Conservation (phyloP, 37 sponge, comb jelly and placozoan genomes). For the Bolinopsis microptera region DNA sequence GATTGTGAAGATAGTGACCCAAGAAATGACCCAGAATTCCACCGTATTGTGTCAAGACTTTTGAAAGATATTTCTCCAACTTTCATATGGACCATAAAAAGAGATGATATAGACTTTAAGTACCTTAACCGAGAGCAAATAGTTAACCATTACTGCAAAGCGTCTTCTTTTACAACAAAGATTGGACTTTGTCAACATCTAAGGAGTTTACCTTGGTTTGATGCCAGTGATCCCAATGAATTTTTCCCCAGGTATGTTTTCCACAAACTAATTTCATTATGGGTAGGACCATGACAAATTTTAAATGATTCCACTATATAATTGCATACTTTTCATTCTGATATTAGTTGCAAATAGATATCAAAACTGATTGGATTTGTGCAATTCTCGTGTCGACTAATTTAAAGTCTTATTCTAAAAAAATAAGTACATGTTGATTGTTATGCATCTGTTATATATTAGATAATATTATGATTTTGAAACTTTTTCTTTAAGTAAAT, state of each 20-base stretch:
- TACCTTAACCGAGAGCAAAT: constrained; percentile 74
- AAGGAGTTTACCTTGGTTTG: constrained; percentile 77
- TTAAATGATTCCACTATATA: too few relatives aligned
- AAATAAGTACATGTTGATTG: background rate
- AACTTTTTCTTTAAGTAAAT: too few relatives aligned
- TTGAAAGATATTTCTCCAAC: constrained; percentile 74
- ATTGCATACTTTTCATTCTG: too few relatives aligned
- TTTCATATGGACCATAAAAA: constrained; percentile 85
- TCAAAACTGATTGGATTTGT: too few relatives aligned
- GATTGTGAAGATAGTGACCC: constrained; percentile 17
- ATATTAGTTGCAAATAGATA: too few relatives aligned
- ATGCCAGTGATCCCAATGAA: constrained; percentile 73
- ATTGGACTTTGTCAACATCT: constrained; percentile 83
- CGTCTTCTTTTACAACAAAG: constrained; percentile 93
- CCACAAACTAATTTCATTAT: too few relatives aligned
- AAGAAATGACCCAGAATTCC: constrained; percentile 41
- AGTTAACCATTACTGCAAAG: constrained; percentile 81
- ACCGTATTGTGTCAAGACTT: constrained; percentile 72
- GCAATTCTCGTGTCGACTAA: too few relatives aligned
- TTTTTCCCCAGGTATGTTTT: constrained; percentile 87
- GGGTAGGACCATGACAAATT: too few relatives aligned
- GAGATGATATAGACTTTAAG: constrained; percentile 70
- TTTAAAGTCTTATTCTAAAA: too few relatives aligned
- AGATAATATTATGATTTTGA: too few relatives aligned
- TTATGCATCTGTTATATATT: too few relatives aligned